Evolutionary conservation across 1,140 invertebrate species (phyloP), one percentile per base, ranked within the genome.

Genomic region (Drosophila jambulina): DNA sequence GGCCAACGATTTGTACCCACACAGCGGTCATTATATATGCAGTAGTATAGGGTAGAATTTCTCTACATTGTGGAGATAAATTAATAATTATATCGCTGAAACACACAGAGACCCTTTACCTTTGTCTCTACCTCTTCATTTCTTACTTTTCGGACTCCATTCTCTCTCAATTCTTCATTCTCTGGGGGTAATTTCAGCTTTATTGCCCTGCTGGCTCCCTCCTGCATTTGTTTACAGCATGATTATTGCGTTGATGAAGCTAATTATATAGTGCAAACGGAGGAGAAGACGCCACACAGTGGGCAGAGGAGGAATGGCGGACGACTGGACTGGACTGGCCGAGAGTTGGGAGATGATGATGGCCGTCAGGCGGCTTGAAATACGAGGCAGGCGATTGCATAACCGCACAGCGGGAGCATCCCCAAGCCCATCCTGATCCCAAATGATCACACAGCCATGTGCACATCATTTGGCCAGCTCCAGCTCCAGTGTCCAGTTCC

Each of bases 221-320:
- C 34, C 15, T 64, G 72, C 61, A 74, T 82, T 86, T 86, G 74
- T 78, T 91, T 91, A 82, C 80, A 58, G 77, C 78, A 88, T 91
- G 86, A 91, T 91, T 91, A 78, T 91, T 91, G 88, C 80, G 83
- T 65, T 87, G 87, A 91, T 91, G 87, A 77, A 88, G 77, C 87
- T 91, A 91, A 91, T 91, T 91, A 91, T 84, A 91, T 88, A 68
- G 85, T 91, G 75, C 78, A 84, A 51, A 38, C 53, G 34, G 53
- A 25, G 21, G 49, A 65, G 75, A 40, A 64, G 72, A 81, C 60
- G 72, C 56, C 49, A 54, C 32, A 42, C 40, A 49, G 49, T 49
- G 51, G 54, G 49, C 32, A 70, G 51, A 8, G 27, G 23, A 23
- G 29, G 45, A 17, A 25, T 36, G 23, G 29, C 34, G 15, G 46